Conservation (phyloP, 2,797 vertebrate species). For the Periparus ater region DNA sequence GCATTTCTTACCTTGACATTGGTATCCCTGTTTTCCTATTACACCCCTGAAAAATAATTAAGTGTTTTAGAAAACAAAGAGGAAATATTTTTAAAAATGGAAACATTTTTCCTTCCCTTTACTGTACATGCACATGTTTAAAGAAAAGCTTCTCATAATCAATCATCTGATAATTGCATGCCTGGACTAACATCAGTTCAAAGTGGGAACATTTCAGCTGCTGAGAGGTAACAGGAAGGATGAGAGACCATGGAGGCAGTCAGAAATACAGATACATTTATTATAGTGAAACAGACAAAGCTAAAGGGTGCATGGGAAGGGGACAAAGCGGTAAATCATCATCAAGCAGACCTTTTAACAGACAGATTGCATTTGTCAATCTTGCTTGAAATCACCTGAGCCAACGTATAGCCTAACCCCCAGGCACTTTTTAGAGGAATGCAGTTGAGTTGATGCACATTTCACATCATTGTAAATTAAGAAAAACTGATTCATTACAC, state of each 20-base stretch:
- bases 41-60: constrained; percentile 88
- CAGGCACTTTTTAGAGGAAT: background rate
- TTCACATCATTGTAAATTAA: background rate
- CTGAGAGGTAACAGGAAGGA: background rate
- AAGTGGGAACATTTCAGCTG: background rate
- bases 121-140: background rate
- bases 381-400: background rate
- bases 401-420: background rate
- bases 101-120: background rate
- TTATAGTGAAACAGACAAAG: background rate
- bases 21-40: constrained; percentile 98
- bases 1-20: constrained; percentile 95
- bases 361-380: background rate
- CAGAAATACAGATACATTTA: background rate
- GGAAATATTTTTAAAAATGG: background rate
- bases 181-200: background rate
- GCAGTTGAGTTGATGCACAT: background rate
- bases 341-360: background rate
- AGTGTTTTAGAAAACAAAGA: constrained; percentile 23
- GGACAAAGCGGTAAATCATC: background rate
- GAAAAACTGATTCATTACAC: background rate
- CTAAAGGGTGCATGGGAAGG: background rate
- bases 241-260: background rate
- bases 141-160: background rate
- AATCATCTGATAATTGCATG: background rate